Conservation (phyloP, 2,113 vertebrate genomes). For the Toxostoma redivivum region DNA sequence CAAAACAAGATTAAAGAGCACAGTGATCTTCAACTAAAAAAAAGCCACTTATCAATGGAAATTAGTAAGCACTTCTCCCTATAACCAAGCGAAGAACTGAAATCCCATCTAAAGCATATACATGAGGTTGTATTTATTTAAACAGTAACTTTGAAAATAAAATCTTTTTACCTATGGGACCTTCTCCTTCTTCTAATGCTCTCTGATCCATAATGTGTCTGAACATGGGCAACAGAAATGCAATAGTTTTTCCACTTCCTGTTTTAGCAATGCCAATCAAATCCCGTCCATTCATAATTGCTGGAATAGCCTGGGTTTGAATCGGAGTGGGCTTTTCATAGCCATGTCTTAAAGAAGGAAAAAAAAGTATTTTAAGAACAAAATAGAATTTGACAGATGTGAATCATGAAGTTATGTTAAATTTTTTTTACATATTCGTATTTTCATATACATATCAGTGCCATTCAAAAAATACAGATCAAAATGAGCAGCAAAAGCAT, state of each 20-base stretch:
- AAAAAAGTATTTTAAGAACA: background rate
- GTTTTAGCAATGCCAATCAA: constrained; percentile 98
- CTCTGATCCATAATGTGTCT: constrained; percentile 98
- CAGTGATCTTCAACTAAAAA: background rate
- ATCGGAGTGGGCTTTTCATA: constrained; percentile 98
- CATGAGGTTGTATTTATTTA: background rate
- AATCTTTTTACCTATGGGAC: constrained; percentile 83
- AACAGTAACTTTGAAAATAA: background rate
- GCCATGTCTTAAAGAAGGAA: constrained; percentile 77
- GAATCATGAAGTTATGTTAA: background rate
- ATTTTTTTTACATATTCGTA: background rate
- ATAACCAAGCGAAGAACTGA: background rate
- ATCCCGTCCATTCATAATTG: constrained; percentile 94
- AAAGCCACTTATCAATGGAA: background rate
- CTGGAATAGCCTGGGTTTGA: constrained; percentile 95
- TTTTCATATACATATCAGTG: background rate
- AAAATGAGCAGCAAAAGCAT: background rate
- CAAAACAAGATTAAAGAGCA: background rate
- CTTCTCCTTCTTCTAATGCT: constrained; percentile 91
- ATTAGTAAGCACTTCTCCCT: background rate
- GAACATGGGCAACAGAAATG: constrained; percentile 97
- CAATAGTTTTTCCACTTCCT: constrained; percentile 97
- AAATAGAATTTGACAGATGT: background rate
- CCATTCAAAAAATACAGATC: background rate
- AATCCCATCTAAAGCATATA: background rate